phyloP scores from a whole-genome alignment of 37 sponge, comb jelly and placozoan genomes.

The Axinella damicornis region DNA sequence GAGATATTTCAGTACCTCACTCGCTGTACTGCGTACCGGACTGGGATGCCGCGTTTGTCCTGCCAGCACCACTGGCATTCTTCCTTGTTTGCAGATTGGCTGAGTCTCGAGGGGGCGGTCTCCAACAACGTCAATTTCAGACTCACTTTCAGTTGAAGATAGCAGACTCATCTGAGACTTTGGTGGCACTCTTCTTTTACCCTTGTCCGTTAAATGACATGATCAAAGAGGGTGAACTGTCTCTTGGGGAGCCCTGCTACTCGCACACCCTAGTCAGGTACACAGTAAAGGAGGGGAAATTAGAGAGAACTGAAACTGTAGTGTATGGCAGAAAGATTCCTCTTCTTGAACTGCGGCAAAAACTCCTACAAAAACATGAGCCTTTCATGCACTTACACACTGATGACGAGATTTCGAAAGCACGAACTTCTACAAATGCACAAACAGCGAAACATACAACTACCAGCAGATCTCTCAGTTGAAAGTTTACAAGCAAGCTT shows the following conservation, averaged over 20 bases:
- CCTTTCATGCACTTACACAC: slow-evolving; percentile 32
- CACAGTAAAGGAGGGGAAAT: slow-evolving; percentile 9
- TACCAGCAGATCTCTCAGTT: slow-evolving; percentile 20
- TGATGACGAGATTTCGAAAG: slow-evolving; percentile 39
- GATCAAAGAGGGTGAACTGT: slow-evolving; percentile 34
- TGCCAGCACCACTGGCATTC: no score
- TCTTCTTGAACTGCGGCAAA: slow-evolving; percentile 32
- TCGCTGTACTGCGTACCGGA: no score
- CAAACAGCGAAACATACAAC: background rate
- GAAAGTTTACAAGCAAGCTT: background rate
- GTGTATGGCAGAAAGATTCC: slow-evolving; percentile 45
- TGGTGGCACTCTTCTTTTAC: no score
- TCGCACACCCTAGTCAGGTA: slow-evolving; percentile 25
- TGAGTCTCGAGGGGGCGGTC: no score
- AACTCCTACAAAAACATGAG: slow-evolving; percentile 31
- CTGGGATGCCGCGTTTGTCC: no score
- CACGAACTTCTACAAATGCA: background rate
- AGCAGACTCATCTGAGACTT: no score
- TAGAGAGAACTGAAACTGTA: slow-evolving; percentile 4
- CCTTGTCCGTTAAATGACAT: slow-evolving; percentile 31
- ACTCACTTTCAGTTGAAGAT: no score
- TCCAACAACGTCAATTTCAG: no score
- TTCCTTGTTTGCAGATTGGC: no score
- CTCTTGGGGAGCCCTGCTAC: slow-evolving; percentile 29
- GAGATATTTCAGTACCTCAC: background rate